Evolutionary conservation across 2,113 vertebrate species (phyloP).

Genomic region (Brachypodius melanocephalos): DNA sequence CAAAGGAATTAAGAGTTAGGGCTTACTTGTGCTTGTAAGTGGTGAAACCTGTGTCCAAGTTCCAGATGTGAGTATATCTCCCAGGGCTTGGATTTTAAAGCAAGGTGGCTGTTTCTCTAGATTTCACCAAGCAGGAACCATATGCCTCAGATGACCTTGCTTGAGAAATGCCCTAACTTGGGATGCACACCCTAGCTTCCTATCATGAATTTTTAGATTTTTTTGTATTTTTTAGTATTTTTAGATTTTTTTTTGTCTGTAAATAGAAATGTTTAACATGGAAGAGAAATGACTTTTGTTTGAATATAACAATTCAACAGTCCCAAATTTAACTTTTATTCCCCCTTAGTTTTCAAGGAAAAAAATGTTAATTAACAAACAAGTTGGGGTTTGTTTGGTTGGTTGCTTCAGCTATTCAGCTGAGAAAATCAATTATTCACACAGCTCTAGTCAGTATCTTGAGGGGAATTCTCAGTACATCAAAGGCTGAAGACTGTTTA

Average conservation of each 20-base stretch:
- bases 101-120: background rate
- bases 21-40: background rate
- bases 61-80: background rate
- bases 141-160: background rate
- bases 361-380: slow-evolving; percentile 37
- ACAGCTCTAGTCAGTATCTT: slow-evolving; percentile 51
- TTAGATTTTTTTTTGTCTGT: background rate
- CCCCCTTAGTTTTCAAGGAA: background rate
- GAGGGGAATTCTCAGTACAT: slow-evolving; percentile 59
- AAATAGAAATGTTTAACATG: background rate
- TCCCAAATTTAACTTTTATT: background rate
- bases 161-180: background rate
- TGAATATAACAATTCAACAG: background rate
- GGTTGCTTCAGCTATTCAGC: slow-evolving; percentile 50
- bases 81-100: background rate
- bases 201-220: background rate
- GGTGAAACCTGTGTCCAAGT: background rate
- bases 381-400: slow-evolving; percentile 57
- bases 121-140: background rate
- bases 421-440: slow-evolving; percentile 66
- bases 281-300: background rate
- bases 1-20: background rate
- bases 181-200: background rate
- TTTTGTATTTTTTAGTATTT: background rate
- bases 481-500: slow-evolving; percentile 42